Percentiles rank a stretch among this genome's conserved stretches.
phyloP scores from a whole-genome alignment of 2,797 vertebrate genomes.

The Hemibagrus guttatus region DNA sequence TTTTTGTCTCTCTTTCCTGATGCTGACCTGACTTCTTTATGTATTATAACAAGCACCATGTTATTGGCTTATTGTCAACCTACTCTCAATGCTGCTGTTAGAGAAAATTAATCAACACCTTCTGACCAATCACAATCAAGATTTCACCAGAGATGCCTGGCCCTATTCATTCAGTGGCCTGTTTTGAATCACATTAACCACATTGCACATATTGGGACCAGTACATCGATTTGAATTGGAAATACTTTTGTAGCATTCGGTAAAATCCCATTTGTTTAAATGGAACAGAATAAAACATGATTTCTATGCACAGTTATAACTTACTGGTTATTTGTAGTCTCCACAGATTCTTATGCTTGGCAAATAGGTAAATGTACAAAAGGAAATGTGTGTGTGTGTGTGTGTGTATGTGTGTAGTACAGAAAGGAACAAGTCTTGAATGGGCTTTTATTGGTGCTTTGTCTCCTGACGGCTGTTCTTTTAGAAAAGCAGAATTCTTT shows the following conservation, averaged over 20 bases:
- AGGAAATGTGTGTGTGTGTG: slow-evolving; percentile 31
- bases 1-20: not conserved
- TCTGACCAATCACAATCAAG: not conserved
- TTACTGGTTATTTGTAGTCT: slow-evolving; percentile 5
- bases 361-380: slow-evolving; percentile 8
- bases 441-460: slow-evolving; percentile 32
- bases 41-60: not conserved
- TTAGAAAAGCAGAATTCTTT: slow-evolving; percentile 65
- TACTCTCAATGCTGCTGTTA: too few relatives aligned
- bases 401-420: slow-evolving; percentile 17
- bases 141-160: not conserved
- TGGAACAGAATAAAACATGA: not conserved
- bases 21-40: not conserved
- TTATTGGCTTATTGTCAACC: not conserved
- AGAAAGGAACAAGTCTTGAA: slow-evolving; percentile 25
- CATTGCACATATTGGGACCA: not conserved
- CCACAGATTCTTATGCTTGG: not conserved
- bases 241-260: not conserved
- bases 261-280: not conserved
- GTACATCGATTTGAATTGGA: not conserved
- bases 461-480: slow-evolving; percentile 40
- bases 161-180: not conserved
- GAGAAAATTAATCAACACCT: not conserved
- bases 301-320: not conserved
- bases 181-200: not conserved